Conservation (phyloP, 92 coral and sea anemone genomes). For the Zoanthus sansibaricus region DNA sequence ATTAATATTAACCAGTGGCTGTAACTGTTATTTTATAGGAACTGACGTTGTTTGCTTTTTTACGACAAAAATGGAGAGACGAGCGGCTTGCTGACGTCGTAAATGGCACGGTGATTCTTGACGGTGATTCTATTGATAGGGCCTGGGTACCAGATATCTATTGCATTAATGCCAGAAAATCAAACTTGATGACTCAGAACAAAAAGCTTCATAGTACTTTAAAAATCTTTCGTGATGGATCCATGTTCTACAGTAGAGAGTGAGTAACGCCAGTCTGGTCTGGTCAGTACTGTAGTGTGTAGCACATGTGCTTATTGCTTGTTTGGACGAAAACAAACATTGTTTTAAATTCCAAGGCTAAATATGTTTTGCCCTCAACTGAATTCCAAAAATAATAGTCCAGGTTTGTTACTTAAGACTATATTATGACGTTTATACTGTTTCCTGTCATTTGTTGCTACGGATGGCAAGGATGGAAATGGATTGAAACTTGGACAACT, state of each 20-base stretch:
- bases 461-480: no score
- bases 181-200: conserved; percentile 78
- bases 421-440: no score
- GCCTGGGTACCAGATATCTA: conserved; percentile 90
- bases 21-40: conserved; percentile 56
- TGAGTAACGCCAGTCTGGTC: conserved; percentile 27
- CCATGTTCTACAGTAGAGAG: conserved; percentile 86
- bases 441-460: no score
- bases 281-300: no score
- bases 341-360: no score
- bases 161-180: conserved; percentile 76
- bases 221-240: conserved; percentile 61
- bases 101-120: conserved; percentile 64
- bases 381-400: no score
- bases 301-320: no score
- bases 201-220: conserved; percentile 68
- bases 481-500: no score
- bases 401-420: no score
- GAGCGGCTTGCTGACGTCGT: conserved; percentile 74
- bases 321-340: no score
- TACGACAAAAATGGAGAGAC: conserved; percentile 84
- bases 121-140: conserved; percentile 59
- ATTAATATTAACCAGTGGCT: neutral
- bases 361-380: no score
- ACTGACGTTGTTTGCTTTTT: conserved; percentile 74